Evolutionary conservation across 2,113 vertebrate genomes (phyloP).

Genomic region (Phalacrocorax brasilianus): DNA sequence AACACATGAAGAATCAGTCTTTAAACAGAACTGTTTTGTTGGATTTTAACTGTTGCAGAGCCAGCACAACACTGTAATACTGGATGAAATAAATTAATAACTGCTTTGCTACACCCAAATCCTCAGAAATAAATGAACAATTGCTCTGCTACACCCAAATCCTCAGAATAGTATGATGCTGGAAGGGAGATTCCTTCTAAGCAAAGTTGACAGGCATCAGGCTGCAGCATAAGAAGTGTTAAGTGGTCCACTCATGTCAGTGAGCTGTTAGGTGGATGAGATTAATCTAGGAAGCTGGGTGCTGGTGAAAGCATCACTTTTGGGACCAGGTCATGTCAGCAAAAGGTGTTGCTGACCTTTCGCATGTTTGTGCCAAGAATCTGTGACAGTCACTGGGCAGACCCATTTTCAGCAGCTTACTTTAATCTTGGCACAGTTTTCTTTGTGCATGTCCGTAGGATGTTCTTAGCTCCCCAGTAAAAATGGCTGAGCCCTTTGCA

Average conservation of each 20-base stretch:
- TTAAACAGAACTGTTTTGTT: background rate
- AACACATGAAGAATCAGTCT: background rate
- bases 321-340: background rate
- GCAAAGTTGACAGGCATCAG: background rate
- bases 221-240: background rate
- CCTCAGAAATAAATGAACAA: background rate
- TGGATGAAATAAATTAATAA: background rate
- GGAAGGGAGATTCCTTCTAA: background rate
- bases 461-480: background rate
- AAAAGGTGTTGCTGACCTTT: background rate
- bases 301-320: background rate
- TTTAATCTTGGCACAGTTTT: background rate
- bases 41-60: background rate
- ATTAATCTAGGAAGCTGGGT: background rate
- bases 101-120: background rate
- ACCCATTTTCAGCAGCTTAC: background rate
- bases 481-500: background rate
- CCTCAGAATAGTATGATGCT: background rate
- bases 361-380: accelerated
- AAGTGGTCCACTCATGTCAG: background rate
- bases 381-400: background rate
- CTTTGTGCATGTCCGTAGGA: background rate
- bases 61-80: background rate
- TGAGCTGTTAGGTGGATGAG: background rate
- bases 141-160: background rate